Base-by-base conservation (phyloP, 1,140 invertebrate species). In the Scaptomyza graminum region DNA sequence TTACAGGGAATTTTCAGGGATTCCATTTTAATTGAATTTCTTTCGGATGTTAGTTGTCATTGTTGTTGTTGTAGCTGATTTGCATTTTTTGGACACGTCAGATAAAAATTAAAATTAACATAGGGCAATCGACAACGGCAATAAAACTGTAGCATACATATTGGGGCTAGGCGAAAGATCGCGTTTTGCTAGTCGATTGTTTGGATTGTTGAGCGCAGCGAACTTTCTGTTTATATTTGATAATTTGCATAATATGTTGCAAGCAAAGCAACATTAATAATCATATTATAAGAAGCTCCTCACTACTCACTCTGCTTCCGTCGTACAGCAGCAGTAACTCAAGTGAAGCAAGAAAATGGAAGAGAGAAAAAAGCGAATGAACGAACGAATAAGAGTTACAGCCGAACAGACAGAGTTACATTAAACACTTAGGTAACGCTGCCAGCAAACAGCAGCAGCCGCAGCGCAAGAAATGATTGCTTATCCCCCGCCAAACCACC, bases 1-100 rank as follows among this genome's bases (percentile, higher is more conserved):
- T 81, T 79, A 88, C 82, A 88, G 79, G 83, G 82, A 87, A 87
- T 85, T 85, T 85, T 78, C 83, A 64, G 82, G 83, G 83, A 88
- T 87, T 88, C 75, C 74, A 73, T 79, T 87, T 88, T 88, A 87
- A 88, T 87, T 88, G 83, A 87, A 88, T 88, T 87, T 81, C 52
- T 46, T 57, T 64, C 62, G 37, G 51, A 31, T 74, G 44, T 46
- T 75, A 54, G 18, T 56, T 75, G 56, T 52, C 52, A 31, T 49
- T 61, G 34, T 51, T 61, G 44, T 62, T 50, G 50, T 50, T 69
- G 44, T 55, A 70, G 50, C 62, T 82, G 71, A 51, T 84, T 83
- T 75, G 66, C 79, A 79, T 80, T 80, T 73, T 73, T 56, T 5
- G 6, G 44, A 66, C 59, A 62, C 44, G 76, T 37, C 69, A 67